These are phyloP conservation scores for Teleopsis dalmanni DNA, from an alignment of 1,140 invertebrate genomes.

Conservation along the genomic window DNA sequence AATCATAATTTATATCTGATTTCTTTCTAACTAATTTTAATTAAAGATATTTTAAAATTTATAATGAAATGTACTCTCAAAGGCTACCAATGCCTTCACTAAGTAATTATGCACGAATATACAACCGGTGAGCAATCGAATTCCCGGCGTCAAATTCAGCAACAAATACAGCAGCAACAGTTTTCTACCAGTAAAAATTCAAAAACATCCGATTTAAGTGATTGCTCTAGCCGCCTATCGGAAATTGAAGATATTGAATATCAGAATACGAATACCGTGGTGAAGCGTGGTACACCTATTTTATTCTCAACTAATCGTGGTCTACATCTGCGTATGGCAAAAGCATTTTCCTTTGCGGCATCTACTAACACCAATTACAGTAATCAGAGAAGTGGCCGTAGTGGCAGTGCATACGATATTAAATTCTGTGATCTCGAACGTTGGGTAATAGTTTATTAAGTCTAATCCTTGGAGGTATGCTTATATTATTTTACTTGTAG, in stretches of 20 bases:
- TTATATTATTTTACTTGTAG: no score
- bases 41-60: no score
- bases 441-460: slow-evolving; percentile 24
- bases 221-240: no score
- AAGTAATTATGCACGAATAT: no score
- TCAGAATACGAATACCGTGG: not conserved
- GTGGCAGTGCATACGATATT: slow-evolving; percentile 20
- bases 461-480: no score
- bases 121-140: no score
- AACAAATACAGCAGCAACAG: not conserved
- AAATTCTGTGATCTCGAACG: slow-evolving; percentile 36
- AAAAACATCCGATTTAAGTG: not conserved
- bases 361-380: not conserved
- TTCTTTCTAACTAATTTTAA: no score
- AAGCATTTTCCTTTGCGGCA: not conserved
- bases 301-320: slow-evolving; percentile 36
- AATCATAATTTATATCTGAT: no score
- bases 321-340: slow-evolving; percentile 24
- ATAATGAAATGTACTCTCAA: no score
- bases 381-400: not conserved
- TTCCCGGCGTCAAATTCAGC: not conserved
- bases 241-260: no score
- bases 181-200: not conserved
- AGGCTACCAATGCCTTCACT: no score
- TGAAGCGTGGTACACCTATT: slow-evolving; percentile 17